These are phyloP conservation scores for Digitonthophagus gazella DNA, from an alignment of 2,888 invertebrate species.

Conservation along the genomic window DNA sequence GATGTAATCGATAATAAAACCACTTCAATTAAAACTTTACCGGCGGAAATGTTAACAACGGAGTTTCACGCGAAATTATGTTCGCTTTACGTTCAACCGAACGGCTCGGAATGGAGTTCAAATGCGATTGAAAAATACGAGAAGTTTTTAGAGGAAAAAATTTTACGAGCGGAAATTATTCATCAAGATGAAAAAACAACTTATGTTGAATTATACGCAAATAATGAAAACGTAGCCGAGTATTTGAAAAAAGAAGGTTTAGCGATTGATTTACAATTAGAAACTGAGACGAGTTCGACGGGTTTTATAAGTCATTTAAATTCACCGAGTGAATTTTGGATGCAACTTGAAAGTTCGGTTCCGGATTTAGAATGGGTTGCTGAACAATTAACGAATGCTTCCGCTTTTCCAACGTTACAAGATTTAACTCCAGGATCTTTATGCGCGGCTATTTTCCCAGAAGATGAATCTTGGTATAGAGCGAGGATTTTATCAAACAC, in stretches of 20 bases:
- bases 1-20: conserved; percentile 67
- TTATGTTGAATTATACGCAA: conserved; percentile 64
- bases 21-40: conserved; percentile 61
- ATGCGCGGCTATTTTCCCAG: conserved; percentile 65
- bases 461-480: conserved; percentile 68
- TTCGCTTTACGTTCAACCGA: conserved; percentile 66
- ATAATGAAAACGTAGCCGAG: conserved; percentile 61
- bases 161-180: conserved; percentile 34
- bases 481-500: conserved; percentile 60
- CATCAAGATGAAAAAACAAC: conserved; percentile 60
- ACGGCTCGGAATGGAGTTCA: conserved; percentile 65
- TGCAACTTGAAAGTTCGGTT: conserved; percentile 66
- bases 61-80: conserved; percentile 63
- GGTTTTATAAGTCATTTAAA: conserved; percentile 68
- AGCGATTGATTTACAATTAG: conserved; percentile 49
- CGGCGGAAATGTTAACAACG: conserved; percentile 57
- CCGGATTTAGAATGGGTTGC: conserved; percentile 62
- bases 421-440: conserved; percentile 60
- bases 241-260: conserved; percentile 59
- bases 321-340: conserved; percentile 70
- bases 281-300: conserved; percentile 41
- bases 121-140: conserved; percentile 59
- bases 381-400: conserved; percentile 56
- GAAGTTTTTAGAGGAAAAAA: conserved; percentile 36
- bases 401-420: conserved; percentile 54